phyloP scores from a whole-genome alignment of 2,113 vertebrate species.

The Urocitellus parryii region DNA sequence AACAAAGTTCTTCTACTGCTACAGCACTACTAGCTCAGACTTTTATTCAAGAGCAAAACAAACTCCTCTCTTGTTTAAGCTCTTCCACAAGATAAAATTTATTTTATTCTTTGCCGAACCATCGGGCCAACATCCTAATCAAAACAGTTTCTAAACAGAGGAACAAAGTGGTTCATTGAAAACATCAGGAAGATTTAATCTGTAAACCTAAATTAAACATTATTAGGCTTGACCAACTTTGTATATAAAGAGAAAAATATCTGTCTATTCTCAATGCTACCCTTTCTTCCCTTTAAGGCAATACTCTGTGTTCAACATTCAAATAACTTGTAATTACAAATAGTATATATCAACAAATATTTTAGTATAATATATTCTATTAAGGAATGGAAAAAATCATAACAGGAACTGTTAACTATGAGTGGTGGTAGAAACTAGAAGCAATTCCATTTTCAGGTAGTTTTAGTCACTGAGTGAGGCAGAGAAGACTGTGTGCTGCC shows the following conservation, averaged over 20 bases:
- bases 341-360: background rate
- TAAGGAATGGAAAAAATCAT: background rate
- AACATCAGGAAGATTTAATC: background rate
- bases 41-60: background rate
- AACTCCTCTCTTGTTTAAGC: background rate
- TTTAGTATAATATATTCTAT: background rate
- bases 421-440: background rate
- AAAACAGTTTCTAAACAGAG: background rate
- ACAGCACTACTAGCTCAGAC: background rate
- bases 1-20: background rate
- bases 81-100: background rate
- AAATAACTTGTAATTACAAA: background rate
- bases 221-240: background rate
- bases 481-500: too few relatives aligned
- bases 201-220: background rate
- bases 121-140: background rate
- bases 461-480: background rate
- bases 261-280: background rate
- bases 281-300: background rate
- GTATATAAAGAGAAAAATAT: background rate
- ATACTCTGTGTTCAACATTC: background rate
- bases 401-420: background rate
- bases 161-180: background rate
- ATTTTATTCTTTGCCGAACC: background rate
- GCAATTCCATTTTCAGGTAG: fast-evolving